Base-by-base conservation (phyloP, 1,140 invertebrate species). In the Dermatophagoides farinae region DNA sequence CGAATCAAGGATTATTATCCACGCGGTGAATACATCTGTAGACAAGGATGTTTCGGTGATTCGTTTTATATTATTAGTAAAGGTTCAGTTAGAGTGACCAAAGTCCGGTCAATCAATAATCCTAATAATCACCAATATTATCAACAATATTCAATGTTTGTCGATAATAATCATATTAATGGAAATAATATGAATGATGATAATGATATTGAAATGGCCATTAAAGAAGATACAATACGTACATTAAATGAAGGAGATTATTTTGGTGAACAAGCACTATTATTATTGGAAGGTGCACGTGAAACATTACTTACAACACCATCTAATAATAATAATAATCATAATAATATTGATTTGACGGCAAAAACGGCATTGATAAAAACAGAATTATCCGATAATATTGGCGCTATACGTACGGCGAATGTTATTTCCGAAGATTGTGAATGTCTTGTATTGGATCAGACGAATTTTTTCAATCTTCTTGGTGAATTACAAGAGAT, bases 61-160 rank as follows among this genome's bases (percentile, higher is more conserved):
- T 97, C 93, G 4, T 99, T 99, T 79, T 99, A 95, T 75, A 97
- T 99, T 64, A 97, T 99, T 67, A 93, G 91, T 65, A 64, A 62
- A 49, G 65, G 65, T 49, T 62, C 59, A n/a, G 64, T 65, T 46
- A 57, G 61, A 31, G 58, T 46, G 38, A 49, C 62, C 14, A 38
- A 44, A 25, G 12, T 38, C 16, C 41, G n/a, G 1, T n/a, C 52
- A 49, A 20, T 25, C 16, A 22, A 46, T 16, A 57, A 12, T 38
- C 18, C 16, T 22, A 38, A 40, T 22, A 61, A 12, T 37, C 18
- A 40, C 39, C 23, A 46, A 52, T 38, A 23, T 20, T 53, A 49
- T 12, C 12, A 31, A 5, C 23, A 25, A n/a, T n/a, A n/a, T n/a
- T 16, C 23, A 16, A 52, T 12, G 8, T 10, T 10, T 41, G 40